Base-by-base conservation (phyloP, 2,888 invertebrate genomes). In the Drosophila longiperda region DNA sequence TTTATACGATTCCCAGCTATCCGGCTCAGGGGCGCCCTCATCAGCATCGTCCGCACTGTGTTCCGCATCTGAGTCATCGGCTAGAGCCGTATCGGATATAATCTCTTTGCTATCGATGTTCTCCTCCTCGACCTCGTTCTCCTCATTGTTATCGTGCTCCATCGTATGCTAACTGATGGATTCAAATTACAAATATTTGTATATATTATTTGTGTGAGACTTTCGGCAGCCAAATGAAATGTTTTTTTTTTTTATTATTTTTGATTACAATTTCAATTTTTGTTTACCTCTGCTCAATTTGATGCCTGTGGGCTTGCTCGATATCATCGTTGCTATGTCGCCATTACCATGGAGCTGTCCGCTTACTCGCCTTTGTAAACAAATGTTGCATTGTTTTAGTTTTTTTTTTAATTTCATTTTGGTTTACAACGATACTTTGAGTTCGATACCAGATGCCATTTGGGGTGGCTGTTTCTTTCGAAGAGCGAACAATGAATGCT, bases 1-100 rank as follows among this genome's bases (percentile, higher is more conserved):
- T 15, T 84, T 73, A 33, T 89, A 86, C 12, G 82, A 79, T 8
- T 66, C 71, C 85, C 85, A 86, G 57, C 77, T 87, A 34, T 81
- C 85, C 3, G 59, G 45, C 0, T 70, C 72, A 0, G 12, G 57
- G 1, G n/a, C n/a, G 1, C 72, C 70, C 1, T 1, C 29, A 0
- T 45, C 50, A 0, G 61, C 63, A 15, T 29, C 7, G 12, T n/a
- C 29, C 12, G 36, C 40, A 40, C 20, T 40, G 8, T 32, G 38
- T 32, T 74, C 83, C 8, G 12, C 3, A 32, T 67, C 77, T 7
- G 66, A 29, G 17, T 73, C 82, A 29, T 55, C 62, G 33, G 73
- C 79, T 0, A 17, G 29, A 23, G 49, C 54, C 3, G 15, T 58
- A 17, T 78, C 65, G 15, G 38, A 59, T 1, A 54, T 66, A 2